phyloP scores from a whole-genome alignment of 2,888 invertebrate genomes.

The Noctuana brunneofusca region DNA sequence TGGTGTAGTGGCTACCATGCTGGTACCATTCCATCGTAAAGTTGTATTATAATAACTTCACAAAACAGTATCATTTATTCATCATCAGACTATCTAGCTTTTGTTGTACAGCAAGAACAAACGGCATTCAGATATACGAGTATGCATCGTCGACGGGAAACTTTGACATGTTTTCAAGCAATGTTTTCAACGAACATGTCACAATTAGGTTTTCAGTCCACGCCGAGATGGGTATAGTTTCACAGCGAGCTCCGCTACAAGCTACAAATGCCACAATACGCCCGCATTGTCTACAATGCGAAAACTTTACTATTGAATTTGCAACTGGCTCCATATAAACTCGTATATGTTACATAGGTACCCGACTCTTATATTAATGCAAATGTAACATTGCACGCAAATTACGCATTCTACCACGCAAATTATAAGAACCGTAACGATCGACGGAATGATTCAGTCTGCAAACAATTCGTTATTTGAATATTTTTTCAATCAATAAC shows the following conservation, averaged over 20 bases:
- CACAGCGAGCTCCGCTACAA: constrained; percentile 48
- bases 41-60: too few species aligned
- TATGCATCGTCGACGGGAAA: constrained; percentile 55
- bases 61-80: neutral
- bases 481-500: constrained; percentile 83
- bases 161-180: constrained; percentile 72
- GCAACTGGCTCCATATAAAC: constrained; percentile 40
- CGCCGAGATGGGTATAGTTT: constrained; percentile 70
- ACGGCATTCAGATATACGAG: constrained; percentile 73
- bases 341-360: neutral
- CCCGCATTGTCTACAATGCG: constrained; percentile 58
- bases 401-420: constrained; percentile 48
- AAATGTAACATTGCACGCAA: constrained; percentile 38
- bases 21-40: too few species aligned
- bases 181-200: constrained; percentile 63
- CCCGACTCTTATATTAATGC: constrained; percentile 1
- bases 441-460: constrained; percentile 68
- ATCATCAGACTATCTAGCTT: constrained; percentile 44
- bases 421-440: constrained; percentile 76
- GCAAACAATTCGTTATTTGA: constrained; percentile 69
- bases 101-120: constrained; percentile 77
- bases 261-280: constrained; percentile 45
- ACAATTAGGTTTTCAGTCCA: constrained; percentile 75
- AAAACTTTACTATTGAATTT: constrained; percentile 53
- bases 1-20: too few species aligned